These are phyloP conservation scores for Ophraella communa DNA, from an alignment of 2,888 invertebrate genomes.

Conservation along the genomic window DNA sequence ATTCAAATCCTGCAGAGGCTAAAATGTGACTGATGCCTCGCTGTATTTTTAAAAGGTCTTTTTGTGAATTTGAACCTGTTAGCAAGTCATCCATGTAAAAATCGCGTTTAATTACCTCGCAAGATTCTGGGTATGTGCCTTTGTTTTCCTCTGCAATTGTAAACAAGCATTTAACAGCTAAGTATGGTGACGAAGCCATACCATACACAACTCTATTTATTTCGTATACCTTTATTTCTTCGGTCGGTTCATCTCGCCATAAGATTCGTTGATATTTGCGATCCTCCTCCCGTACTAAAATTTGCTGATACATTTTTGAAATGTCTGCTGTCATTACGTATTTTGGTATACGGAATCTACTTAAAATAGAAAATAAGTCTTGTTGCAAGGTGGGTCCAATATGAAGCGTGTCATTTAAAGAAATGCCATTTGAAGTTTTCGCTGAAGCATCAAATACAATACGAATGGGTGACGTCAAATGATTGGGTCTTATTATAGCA, in stretches of 20 bases:
- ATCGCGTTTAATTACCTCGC: too few species aligned
- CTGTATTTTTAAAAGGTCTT: background rate
- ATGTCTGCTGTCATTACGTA: constrained; percentile 8
- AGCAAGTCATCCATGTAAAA: constrained; percentile 20
- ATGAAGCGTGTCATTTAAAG: constrained; percentile 29
- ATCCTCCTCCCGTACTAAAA: background rate
- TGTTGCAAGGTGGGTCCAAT: constrained; percentile 30
- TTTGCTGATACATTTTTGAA: constrained; percentile 21
- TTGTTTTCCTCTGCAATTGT: too few species aligned
- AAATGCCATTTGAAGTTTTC: constrained; percentile 22
- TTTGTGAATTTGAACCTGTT: background rate
- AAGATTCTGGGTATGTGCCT: too few species aligned
- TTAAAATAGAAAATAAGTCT: too few species aligned
- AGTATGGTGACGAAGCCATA: constrained; percentile 15
- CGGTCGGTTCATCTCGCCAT: constrained; percentile 9
- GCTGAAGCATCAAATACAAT: constrained; percentile 24
- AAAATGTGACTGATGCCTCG: too few species aligned
- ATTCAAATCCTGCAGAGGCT: background rate
- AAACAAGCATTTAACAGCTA: constrained; percentile 15
- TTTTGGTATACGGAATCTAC: constrained; percentile 4
- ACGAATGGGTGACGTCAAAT: constrained; percentile 29
- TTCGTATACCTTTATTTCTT: background rate
- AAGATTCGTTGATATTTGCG: constrained; percentile 20
- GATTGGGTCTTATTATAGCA: constrained; percentile 26
- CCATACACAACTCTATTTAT: constrained; percentile 28